Evolutionary conservation across 2,888 invertebrate species (phyloP), one percentile per base, ranked within the genome.

Genomic region (Crepidodera aurea): DNA sequence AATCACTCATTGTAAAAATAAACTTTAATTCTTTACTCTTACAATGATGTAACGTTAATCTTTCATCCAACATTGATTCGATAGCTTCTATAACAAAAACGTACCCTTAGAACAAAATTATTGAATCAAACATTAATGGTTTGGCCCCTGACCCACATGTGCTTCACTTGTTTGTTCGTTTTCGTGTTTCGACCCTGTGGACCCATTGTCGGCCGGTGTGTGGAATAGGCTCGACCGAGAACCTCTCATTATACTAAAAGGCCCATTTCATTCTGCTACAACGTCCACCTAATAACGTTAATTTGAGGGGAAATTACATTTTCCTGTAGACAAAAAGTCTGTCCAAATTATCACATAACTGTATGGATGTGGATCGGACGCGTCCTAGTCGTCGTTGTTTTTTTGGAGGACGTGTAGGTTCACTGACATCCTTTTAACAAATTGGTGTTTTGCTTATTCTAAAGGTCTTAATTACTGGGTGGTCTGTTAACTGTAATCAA

Each of bases 171-270:
- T 39, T 54, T 55, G 54, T 55, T 18, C 29, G 29, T 50, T 39
- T 16, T 55, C 46, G 27, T 42, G 32, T 40, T 51, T 54, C 57
- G 44, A 29, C 62, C 57, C 57, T 62, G 46, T 46, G 55, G 37
- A 34, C 32, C 55, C 18, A 15, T 40, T 34, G 62, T 59, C 32
- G 37, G 53, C 64, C 40, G 65, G 59, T 63, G 65, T 60, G 54
- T 51, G 61, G 50, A 63, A 65, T 68, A 65, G 68, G 67, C 69
- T 62, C 60, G 63, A 64, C 72, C 72, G 68, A 69, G 69, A 68
- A 66, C 72, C 72, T 67, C 73, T 76, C 74, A 76, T 76, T 75
- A 76, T 71, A 72, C 76, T 76, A 76, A 76, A 75, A 76, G 75
- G 76, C 69, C 72, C 68, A 73, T 75, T 76, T 69, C 70, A 65